Base-by-base conservation (phyloP, 1,140 invertebrate genomes). In the Polyergus mexicanus region DNA sequence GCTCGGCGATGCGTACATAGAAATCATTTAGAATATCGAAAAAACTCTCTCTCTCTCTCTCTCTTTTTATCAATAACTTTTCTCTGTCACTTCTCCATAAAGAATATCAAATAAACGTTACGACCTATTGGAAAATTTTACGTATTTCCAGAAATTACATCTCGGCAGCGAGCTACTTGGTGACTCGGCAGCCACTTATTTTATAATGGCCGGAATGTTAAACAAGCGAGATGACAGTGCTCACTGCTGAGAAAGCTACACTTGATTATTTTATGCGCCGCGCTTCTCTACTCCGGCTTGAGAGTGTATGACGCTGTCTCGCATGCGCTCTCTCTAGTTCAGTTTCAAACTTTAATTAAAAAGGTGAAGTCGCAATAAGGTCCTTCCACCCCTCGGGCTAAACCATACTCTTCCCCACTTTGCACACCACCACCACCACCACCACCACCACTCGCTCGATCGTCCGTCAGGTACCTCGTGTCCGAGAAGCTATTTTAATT, bases 341-440 rank as follows among this genome's bases (percentile, higher is more conserved):
- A 91, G 88, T 91, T 91, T 91, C 91, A 89, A 93, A 93, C 90
- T 93, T 93, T 93, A 93, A 93, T 93, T 93, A 93, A 93, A 93
- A 93, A 93, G 91, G 91, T 89, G 87, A 86, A 88, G 87, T 85
- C 83, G 84, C 92, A 85, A 87, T 91, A 90, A 83, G 89, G 85
- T 85, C 86, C 76, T 85, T 71, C 75, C 76, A 62, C 38, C 69
- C 71, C 58, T 71, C 58, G 58, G 60, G 58, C 65, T 56, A 65
- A 35, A 51, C 54, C 69, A 44, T 86, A n/a, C n/a, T 63, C 56
- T 25, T 69, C 47, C 13, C n/a, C 56, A 44, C 65, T 60, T 41
- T n/a, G 54, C 65, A 51, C 41, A 41, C n/a, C 66, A 38, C 56
- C 58, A 19, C 47, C 47, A 51, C 56, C 58, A 19, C 47, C 47